Evolutionary conservation across 1,140 invertebrate genomes (phyloP).

Genomic region (Acromyrmex echinatior): DNA sequence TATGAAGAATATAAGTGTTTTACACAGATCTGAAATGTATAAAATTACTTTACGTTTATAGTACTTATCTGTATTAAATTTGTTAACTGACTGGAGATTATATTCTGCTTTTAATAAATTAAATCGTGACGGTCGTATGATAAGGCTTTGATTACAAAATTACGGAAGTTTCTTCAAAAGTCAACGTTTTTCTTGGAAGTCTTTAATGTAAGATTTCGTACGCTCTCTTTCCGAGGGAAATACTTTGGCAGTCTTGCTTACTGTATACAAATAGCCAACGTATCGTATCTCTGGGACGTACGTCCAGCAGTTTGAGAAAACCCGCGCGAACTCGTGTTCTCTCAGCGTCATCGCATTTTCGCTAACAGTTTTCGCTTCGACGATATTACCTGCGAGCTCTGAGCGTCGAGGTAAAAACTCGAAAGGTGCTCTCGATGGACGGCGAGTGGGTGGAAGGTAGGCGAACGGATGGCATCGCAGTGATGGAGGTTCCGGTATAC

Average conservation of each 20-base stretch:
- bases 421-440: conserved; percentile 43
- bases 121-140: background rate
- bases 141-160: background rate
- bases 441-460: background rate
- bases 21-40: background rate
- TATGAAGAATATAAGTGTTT: background rate
- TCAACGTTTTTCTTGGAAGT: background rate
- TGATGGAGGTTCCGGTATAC: conserved; percentile 42
- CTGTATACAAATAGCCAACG: conserved; percentile 30
- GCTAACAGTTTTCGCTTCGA: conserved; percentile 64
- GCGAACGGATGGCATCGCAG: conserved; percentile 39
- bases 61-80: background rate
- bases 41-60: background rate
- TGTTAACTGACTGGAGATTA: background rate
- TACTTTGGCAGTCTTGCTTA: background rate
- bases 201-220: conserved; percentile 27
- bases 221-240: background rate
- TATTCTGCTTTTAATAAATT: background rate
- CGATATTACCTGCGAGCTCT: conserved; percentile 52
- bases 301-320: background rate
- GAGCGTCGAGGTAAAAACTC: conserved; percentile 51
- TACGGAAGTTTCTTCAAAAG: background rate
- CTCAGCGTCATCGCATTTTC: conserved; percentile 46
- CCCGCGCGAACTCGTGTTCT: conserved; percentile 37
- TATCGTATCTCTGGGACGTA: background rate